Evolutionary conservation across 2,888 invertebrate genomes (phyloP), one percentile per base, ranked within the genome.

Genomic region (Synanthedon myopaeformis): DNA sequence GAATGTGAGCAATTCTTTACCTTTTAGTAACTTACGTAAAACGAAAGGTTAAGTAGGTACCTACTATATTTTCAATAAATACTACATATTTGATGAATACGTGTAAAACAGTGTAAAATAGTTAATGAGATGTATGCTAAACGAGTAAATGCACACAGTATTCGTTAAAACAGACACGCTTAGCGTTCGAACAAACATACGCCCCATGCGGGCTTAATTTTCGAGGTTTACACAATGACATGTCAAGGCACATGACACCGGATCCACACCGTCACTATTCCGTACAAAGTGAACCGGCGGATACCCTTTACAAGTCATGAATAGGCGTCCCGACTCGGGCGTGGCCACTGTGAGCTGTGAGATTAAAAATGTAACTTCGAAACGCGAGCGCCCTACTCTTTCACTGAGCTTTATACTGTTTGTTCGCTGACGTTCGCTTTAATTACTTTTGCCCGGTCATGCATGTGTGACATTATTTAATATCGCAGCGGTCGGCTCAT

Each of bases 241-340:
- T 81, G 79, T 83, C 84, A 82, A 70, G 80, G 77, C 64, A 62
- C 76, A 49, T 49, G 17, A 49, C 49, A 70, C 72, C 73, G 74
- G 70, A 76, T 76, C 71, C 77, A 69, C 65, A 73, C 76, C 78
- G 84, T 84, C 84, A 82, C 75, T 82, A 82, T 79, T 80, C 73
- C 35, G 67, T 70, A 73, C 74, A 77, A 76, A 76, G 72, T 73
- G 74, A 76, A 69, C 72, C 72, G 69, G 64, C 66, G 71, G 72
- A 75, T 75, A 76, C 74, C 79, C 75, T 76, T 76, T 72, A 75
- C 72, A 75, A 74, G 77, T 77, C 79, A 76, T 81, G 79, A 79
- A 82, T 79, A 78, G 76, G 69, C 70, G 72, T 72, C 74, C 73
- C 73, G 66, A 60, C 63, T 62, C 64, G 72, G 82, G 82, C 76